A percentile compares a stretch with the other conserved stretches of the same genome.
These are phyloP conservation scores for Scaptodrosophila latifasciaeformis DNA, from an alignment of 2,888 invertebrate genomes.

Conservation along the genomic window DNA sequence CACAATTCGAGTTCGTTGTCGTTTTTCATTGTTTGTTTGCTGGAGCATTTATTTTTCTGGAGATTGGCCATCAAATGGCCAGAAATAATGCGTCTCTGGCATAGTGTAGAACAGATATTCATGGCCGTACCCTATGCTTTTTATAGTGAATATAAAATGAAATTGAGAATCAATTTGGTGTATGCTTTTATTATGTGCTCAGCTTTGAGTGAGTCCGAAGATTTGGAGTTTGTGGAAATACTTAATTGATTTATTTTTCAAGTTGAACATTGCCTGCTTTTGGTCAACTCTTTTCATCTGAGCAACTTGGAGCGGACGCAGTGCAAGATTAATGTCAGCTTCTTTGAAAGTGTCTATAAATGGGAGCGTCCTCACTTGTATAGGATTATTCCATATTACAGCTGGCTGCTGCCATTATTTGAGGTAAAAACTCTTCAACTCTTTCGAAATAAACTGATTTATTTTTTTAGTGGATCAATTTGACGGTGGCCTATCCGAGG, in stretches of 20 bases:
- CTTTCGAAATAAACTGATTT: background rate
- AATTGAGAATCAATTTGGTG: conserved; percentile 54
- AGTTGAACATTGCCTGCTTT: conserved; percentile 68
- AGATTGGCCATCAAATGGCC: conserved; percentile 72
- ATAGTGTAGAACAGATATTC: conserved; percentile 69
- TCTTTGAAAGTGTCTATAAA: conserved; percentile 61
- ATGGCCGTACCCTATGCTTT: conserved; percentile 67
- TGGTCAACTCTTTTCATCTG: conserved; percentile 56
- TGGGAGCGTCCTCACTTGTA: conserved; percentile 67
- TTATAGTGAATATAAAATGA: conserved; percentile 65
- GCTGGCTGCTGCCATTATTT: conserved; percentile 62
- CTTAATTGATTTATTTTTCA: background rate
- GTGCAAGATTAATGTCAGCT: conserved; percentile 64
- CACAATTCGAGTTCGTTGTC: conserved; percentile 63
- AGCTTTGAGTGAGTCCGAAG: conserved; percentile 53
- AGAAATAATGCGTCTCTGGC: conserved; percentile 65
- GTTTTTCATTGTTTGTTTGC: conserved; percentile 61
- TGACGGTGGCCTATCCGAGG: conserved; percentile 80
- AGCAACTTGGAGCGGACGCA: conserved; percentile 59
- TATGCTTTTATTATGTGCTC: conserved; percentile 54
- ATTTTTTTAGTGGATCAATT: conserved; percentile 63
- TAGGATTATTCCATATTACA: conserved; percentile 51
- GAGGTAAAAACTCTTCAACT: no score
- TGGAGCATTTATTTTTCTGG: conserved; percentile 71
- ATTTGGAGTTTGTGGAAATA: background rate